A percentile compares a stretch with the other conserved stretches of the same genome.
Evolutionary conservation across 2,888 invertebrate genomes (phyloP).

Genomic region (Andrena praecox): DNA sequence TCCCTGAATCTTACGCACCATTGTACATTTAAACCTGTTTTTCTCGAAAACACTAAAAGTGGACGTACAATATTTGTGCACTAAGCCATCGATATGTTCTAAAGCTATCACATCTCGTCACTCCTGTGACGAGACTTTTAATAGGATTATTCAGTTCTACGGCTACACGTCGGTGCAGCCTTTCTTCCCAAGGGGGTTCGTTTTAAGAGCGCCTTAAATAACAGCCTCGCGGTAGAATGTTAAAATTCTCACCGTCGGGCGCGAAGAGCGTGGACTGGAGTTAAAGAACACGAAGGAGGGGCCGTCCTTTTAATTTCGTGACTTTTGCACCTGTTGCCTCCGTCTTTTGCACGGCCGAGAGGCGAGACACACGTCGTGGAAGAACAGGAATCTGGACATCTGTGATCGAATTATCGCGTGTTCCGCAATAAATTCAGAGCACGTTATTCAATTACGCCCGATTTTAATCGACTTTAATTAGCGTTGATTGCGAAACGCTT

Average conservation of each 20-base stretch:
- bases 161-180: neutral
- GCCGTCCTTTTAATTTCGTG: conserved; percentile 60
- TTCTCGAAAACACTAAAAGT: too few relatives aligned
- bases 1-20: too few relatives aligned
- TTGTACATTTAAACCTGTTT: too few relatives aligned
- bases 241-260: neutral
- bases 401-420: conserved; percentile 58
- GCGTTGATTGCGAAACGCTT: conserved; percentile 51
- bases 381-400: conserved; percentile 32
- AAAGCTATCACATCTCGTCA: too few relatives aligned
- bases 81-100: too few relatives aligned
- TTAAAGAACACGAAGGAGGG: conserved; percentile 8
- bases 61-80: too few relatives aligned
- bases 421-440: conserved; percentile 50
- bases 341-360: conserved; percentile 24
- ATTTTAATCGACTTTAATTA: conserved; percentile 58
- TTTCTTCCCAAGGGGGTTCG: neutral
- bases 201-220: neutral
- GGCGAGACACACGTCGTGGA: conserved; percentile 27
- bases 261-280: neutral
- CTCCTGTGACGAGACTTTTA: neutral
- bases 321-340: conserved; percentile 65
- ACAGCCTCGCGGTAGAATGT: neutral
- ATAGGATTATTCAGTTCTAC: neutral
- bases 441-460: conserved; percentile 58